These are phyloP conservation scores for Phoxinus dragarum DNA, from an alignment of 2,797 vertebrate genomes.

Conservation along the genomic window DNA sequence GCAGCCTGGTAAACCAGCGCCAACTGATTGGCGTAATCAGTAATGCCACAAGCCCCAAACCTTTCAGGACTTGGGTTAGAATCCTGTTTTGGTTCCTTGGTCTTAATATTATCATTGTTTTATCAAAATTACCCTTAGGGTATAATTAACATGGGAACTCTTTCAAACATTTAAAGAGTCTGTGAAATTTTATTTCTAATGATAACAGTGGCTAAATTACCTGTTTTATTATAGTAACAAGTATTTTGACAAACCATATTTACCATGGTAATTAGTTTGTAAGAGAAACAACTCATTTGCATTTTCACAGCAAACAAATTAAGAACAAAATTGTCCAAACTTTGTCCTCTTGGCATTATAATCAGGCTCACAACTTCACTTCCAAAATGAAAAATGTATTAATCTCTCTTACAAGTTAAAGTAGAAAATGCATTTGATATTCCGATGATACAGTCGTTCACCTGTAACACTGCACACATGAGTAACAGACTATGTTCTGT, in stretches of 20 bases:
- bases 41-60: no score
- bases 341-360: neutral
- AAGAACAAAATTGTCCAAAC: neutral
- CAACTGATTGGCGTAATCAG: no score
- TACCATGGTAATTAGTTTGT: neutral
- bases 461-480: slow-evolving; percentile 72
- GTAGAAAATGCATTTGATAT: slow-evolving; percentile 52
- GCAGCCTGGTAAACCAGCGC: no score
- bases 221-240: neutral
- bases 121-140: neutral
- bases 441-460: slow-evolving; percentile 90
- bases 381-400: slow-evolving; percentile 29
- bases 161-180: neutral
- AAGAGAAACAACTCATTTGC: neutral
- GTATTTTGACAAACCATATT: slow-evolving; percentile 11
- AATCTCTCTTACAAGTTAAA: neutral
- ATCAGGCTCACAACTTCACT: neutral
- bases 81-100: neutral
- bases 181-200: neutral
- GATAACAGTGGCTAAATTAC: neutral
- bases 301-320: neutral
- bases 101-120: neutral
- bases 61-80: no score
- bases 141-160: neutral
- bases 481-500: neutral